phyloP scores from a whole-genome alignment of 2,797 vertebrate genomes.

The Botia almorhae region DNA sequence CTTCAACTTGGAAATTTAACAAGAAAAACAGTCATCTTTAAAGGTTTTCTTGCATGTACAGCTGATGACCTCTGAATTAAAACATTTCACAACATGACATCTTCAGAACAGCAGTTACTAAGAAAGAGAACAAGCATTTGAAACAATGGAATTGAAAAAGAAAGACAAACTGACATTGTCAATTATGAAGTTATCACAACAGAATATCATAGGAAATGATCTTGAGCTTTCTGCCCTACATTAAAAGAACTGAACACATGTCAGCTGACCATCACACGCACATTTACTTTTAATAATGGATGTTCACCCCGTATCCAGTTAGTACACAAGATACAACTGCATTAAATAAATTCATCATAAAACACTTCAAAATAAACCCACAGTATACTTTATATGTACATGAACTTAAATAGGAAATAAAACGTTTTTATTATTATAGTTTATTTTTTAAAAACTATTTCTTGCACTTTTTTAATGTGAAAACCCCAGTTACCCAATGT shows the following conservation, averaged over 20 bases:
- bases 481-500: no score
- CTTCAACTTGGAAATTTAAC: background rate
- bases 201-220: conserved; percentile 55
- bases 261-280: background rate
- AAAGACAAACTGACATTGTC: conserved; percentile 31
- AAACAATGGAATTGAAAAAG: conserved; percentile 45
- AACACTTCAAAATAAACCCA: conserved; percentile 60
- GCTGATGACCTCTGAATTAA: conserved; percentile 26
- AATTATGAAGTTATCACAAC: conserved; percentile 23
- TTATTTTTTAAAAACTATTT: background rate
- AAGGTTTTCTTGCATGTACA: conserved; percentile 34
- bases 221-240: background rate
- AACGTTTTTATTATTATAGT: background rate
- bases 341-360: conserved; percentile 82
- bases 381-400: conserved; percentile 76
- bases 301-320: conserved; percentile 61
- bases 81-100: conserved; percentile 66
- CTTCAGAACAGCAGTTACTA: conserved; percentile 16
- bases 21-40: background rate
- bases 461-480: no score
- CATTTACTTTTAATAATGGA: conserved; percentile 56
- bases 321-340: conserved; percentile 75
- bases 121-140: conserved; percentile 37
- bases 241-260: conserved; percentile 1
- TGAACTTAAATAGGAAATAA: conserved; percentile 55